These are phyloP conservation scores for Fragum sueziense DNA, from an alignment of 2,888 invertebrate species.

Conservation along the genomic window DNA sequence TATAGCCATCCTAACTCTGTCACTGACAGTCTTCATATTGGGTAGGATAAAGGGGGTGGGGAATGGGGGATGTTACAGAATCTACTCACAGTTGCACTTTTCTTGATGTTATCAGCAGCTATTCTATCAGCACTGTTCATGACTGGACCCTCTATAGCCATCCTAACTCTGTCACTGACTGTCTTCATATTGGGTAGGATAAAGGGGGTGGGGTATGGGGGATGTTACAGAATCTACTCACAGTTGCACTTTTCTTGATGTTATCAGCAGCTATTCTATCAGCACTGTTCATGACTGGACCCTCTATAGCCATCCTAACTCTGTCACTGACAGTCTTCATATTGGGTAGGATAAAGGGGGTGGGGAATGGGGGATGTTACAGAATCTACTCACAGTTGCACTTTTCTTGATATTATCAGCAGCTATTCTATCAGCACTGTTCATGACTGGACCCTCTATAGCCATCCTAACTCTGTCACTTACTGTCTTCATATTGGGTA, in stretches of 20 bases:
- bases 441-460: slow-evolving; percentile 87
- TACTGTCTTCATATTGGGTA: slow-evolving; percentile 91
- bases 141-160: slow-evolving; percentile 86
- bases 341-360: slow-evolving; percentile 90
- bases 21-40: slow-evolving; percentile 89
- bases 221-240: no score
- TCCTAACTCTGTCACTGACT: slow-evolving; percentile 86
- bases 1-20: slow-evolving; percentile 84
- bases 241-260: slow-evolving; percentile 92
- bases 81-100: slow-evolving; percentile 88
- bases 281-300: slow-evolving; percentile 88
- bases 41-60: slow-evolving; percentile 92
- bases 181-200: slow-evolving; percentile 92
- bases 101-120: slow-evolving; percentile 95
- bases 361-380: no score
- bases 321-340: slow-evolving; percentile 89
- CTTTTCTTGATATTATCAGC: slow-evolving; percentile 95
- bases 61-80: no score
- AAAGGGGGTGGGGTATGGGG: no score
- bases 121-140: slow-evolving; percentile 93
- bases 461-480: slow-evolving; percentile 85
- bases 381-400: slow-evolving; percentile 87
- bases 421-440: slow-evolving; percentile 94
- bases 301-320: slow-evolving; percentile 85
- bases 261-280: slow-evolving; percentile 96